Evolutionary conservation across 2,888 invertebrate genomes (phyloP).

Genomic region (Agriopis marginaria): DNA sequence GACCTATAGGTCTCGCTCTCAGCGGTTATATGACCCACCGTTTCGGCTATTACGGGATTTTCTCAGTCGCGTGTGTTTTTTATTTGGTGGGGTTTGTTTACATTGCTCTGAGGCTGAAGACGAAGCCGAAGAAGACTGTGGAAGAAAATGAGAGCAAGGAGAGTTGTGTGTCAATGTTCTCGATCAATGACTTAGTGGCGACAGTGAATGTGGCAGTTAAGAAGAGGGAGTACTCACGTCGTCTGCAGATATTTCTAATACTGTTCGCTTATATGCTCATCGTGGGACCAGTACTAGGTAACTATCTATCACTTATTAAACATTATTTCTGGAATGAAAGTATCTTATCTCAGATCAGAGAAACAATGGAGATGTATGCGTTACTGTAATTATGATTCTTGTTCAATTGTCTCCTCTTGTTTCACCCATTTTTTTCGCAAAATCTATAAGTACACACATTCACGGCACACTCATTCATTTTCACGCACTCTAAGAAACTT

Average conservation of each 20-base stretch:
- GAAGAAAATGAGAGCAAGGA: slow-evolving; percentile 66
- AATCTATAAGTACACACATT: too few relatives aligned
- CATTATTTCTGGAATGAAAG: neutral
- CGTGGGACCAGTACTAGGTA: slow-evolving; percentile 84
- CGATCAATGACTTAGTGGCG: slow-evolving; percentile 74
- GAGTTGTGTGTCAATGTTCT: slow-evolving; percentile 69
- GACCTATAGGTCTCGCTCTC: slow-evolving; percentile 83
- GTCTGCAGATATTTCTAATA: slow-evolving; percentile 75
- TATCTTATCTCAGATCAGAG: neutral
- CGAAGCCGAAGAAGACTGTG: slow-evolving; percentile 68
- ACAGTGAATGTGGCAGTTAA: slow-evolving; percentile 80
- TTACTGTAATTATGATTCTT: too few relatives aligned
- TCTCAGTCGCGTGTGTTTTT: slow-evolving; percentile 75
- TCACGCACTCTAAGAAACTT: too few relatives aligned
- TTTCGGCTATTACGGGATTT: slow-evolving; percentile 82
- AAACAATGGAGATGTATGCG: neutral
- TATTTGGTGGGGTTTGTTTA: slow-evolving; percentile 79
- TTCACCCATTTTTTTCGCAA: too few relatives aligned
- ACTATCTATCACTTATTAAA: slow-evolving; percentile 47
- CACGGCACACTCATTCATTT: too few relatives aligned
- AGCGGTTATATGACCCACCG: slow-evolving; percentile 84
- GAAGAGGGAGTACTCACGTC: slow-evolving; percentile 67
- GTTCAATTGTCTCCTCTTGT: too few relatives aligned
- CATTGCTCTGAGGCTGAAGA: slow-evolving; percentile 74
- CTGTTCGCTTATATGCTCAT: slow-evolving; percentile 82